Evolutionary conservation across 2,888 invertebrate species (phyloP), one percentile per base, ranked within the genome.

Genomic region (Tolmerus cingulatus): DNA sequence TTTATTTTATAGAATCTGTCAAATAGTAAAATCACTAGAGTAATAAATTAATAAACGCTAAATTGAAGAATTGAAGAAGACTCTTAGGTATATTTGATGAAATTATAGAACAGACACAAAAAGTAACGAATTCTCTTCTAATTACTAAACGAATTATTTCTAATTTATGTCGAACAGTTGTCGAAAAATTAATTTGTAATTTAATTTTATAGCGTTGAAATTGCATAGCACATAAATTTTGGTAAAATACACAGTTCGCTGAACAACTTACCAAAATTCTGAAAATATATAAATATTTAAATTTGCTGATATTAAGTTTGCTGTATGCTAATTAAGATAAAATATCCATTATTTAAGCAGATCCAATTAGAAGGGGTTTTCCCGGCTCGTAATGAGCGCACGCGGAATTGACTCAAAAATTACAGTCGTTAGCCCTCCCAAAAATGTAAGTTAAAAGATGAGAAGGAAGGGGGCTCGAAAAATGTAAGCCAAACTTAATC

Each of bases 381-480:
- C 23, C 37, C 37, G 76, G 23, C 8, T 43, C 2, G 37, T 82
- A 82, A 82, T 57, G 82, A 57, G 57, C 82, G 23, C 82, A 82
- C 40, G 57, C 82, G 19, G 57, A 57, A 57, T 51, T 46, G 23
- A 16, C 81, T 37, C 14, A 57, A 51, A 34, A 57, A 23, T 81
- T 57, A 57, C 82, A 82, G 82, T 82, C 82, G 82, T 82, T 82
- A 82, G 57, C 82, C 82, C 34, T 57, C 19, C 27, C 5, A 40
- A 57, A 37, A 40, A 12, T 4, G 37, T 19, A 57, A 57, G 23
- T 19, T 37, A 51, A 19, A 40, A 51, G n/a, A 66, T 66, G 27
- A 66, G 27, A 27, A 66, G 27, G 12, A 66, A 66, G 66, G 66
- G 66, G 66, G 66, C 66, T 66, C 27, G 23, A 66, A 66, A 66